Conservation (phyloP, 2,797 vertebrate genomes). For the Buceros bicornis region DNA sequence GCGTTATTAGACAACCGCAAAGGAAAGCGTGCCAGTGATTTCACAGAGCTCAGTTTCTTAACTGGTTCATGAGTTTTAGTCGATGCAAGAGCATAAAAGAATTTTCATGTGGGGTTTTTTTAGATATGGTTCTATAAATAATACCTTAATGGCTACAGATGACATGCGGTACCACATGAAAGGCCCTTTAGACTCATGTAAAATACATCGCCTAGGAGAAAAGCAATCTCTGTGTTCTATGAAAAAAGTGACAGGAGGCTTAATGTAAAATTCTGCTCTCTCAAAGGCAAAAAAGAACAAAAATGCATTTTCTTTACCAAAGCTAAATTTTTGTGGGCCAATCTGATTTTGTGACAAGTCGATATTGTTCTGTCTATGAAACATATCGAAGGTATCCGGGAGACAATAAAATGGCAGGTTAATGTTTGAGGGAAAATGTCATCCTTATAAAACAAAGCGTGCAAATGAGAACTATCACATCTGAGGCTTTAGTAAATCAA, state of each 20-base stretch:
- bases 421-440: constrained; percentile 71
- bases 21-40: background rate
- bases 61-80: background rate
- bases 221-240: background rate
- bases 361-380: constrained; percentile 21
- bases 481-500: constrained; percentile 66
- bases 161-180: background rate
- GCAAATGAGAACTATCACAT: constrained; percentile 48
- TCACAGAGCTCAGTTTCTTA: background rate
- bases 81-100: background rate
- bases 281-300: background rate
- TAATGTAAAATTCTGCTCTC: background rate
- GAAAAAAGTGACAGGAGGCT: background rate
- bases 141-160: background rate
- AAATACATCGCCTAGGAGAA: background rate
- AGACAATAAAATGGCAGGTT: constrained; percentile 68
- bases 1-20: background rate
- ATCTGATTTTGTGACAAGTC: constrained; percentile 37
- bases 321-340: background rate
- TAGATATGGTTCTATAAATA: background rate
- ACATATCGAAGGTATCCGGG: constrained; percentile 11
- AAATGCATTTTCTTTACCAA: background rate
- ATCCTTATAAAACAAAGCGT: constrained; percentile 54
- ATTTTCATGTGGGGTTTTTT: background rate
- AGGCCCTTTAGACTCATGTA: background rate